Evolutionary conservation across 2,113 vertebrate genomes (phyloP), one percentile per base, ranked within the genome.

Genomic region (Hydropotes inermis): DNA sequence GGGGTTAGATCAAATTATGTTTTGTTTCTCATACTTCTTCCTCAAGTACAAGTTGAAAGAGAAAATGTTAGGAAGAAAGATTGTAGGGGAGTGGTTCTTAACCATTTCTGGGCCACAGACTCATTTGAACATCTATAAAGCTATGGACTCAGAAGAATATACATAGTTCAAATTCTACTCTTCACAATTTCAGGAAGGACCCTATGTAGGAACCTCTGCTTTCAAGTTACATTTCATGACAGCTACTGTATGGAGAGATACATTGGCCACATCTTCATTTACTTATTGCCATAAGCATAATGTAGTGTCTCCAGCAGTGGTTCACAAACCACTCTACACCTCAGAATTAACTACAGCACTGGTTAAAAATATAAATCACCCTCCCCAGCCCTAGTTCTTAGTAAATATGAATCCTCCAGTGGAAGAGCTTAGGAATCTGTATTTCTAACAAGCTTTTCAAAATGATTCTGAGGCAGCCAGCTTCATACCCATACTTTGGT

Each of bases 11-110:
- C 47, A 88, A 94, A 97, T 30, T 67, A 45, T 79, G 81, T 93
- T 97, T 95, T 27, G 67, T 87, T 97, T 97, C 81, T 97, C 82
- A 97, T 45, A 83, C 64, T 94, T 94, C 58, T 90, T 97, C 33
- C 55, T 96, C 90, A 90, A 81, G 85, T 58, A 67, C 43, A 88
- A 96, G 76, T 82, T 92, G 47, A 93, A 96, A 87, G 60, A 93
- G 89, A 81, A 97, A 90, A 70, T 67, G 16, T 78, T 83, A 88
- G 11, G 21, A 97, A 94, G 61, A 93, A 82, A 89, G 43, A 58
- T 33, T 60, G 15, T 52, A 79, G 47, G n/a, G 36, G 16, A 95
- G 47, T 78, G 27, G 27, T 47, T 90, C 52, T 86, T 96, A 95
- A 85, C 43, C 25, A 54, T 50, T 87, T 96, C 19, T 74, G 57